Percentiles rank a stretch among this genome's conserved stretches.
phyloP scores from a whole-genome alignment of 2,888 invertebrate genomes.

The Mechanitis mazaeus region DNA sequence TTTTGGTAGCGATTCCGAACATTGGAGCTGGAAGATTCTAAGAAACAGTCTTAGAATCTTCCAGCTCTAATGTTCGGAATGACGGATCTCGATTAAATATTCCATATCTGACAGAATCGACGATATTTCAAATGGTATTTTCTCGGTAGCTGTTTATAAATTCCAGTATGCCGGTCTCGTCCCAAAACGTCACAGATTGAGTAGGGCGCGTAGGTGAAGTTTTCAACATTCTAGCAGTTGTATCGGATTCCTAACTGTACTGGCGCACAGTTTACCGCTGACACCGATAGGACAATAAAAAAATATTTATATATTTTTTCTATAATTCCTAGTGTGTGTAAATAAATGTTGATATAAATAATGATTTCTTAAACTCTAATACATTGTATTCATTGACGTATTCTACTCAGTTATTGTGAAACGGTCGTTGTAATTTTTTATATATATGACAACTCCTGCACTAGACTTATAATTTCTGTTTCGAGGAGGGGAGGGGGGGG shows the following conservation, averaged over 20 bases:
- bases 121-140: background rate
- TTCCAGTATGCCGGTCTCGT: conserved; percentile 23
- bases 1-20: too few relatives aligned
- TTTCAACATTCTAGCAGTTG: conserved; percentile 34
- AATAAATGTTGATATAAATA: conserved; percentile 30
- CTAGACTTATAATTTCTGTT: too few relatives aligned
- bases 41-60: background rate
- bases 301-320: conserved; percentile 45
- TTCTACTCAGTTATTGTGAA: too few relatives aligned
- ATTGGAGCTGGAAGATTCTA: too few relatives aligned
- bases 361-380: too few relatives aligned
- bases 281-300: conserved; percentile 43
- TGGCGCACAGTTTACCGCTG: conserved; percentile 29
- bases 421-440: too few relatives aligned
- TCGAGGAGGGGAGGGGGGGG: too few relatives aligned
- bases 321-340: conserved; percentile 40
- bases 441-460: too few relatives aligned
- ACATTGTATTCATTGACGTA: too few relatives aligned
- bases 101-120: conserved; percentile 3
- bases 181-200: conserved; percentile 28
- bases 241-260: conserved; percentile 68
- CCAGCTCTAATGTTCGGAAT: background rate
- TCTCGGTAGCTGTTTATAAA: conserved; percentile 18
- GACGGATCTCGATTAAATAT: background rate
- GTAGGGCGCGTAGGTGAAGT: conserved; percentile 43